Conservation (phyloP, 2,113 vertebrate genomes). For the Gorsachius goisagi region DNA sequence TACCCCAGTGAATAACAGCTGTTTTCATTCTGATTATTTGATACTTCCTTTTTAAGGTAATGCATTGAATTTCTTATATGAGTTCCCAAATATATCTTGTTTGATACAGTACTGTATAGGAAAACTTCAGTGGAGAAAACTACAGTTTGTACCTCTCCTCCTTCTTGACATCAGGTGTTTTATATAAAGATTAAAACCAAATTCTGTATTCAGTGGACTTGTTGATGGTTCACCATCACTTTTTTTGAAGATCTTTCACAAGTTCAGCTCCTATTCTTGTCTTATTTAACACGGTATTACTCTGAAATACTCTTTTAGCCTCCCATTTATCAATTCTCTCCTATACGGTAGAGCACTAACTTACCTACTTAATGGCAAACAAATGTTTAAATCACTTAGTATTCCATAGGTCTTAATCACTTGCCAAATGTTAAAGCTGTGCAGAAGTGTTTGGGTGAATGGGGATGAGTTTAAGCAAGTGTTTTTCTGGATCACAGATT, state of each 20-base stretch:
- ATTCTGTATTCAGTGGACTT: not conserved
- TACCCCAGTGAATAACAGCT: not conserved
- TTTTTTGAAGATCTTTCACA: not conserved
- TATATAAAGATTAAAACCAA: not conserved
- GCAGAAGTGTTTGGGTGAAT: not conserved
- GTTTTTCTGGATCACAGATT: not conserved
- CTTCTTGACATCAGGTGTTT: not conserved
- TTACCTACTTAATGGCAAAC: not conserved
- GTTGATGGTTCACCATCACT: not conserved
- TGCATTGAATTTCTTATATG: not conserved
- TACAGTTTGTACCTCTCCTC: not conserved
- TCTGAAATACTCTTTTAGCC: not conserved
- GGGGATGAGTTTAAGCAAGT: not conserved
- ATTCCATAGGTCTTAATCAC: not conserved
- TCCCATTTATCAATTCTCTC: not conserved
- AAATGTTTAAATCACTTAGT: not conserved
- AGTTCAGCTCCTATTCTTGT: not conserved
- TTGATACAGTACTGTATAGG: not conserved
- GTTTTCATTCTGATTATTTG: conserved; percentile 4
- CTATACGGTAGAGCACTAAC: not conserved
- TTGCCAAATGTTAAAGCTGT: not conserved
- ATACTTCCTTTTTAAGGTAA: not conserved
- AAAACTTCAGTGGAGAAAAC: not conserved
- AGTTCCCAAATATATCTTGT: not conserved
- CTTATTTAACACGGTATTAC: not conserved